Conservation (phyloP, 2,888 invertebrate genomes). For the Noctua janthe region DNA sequence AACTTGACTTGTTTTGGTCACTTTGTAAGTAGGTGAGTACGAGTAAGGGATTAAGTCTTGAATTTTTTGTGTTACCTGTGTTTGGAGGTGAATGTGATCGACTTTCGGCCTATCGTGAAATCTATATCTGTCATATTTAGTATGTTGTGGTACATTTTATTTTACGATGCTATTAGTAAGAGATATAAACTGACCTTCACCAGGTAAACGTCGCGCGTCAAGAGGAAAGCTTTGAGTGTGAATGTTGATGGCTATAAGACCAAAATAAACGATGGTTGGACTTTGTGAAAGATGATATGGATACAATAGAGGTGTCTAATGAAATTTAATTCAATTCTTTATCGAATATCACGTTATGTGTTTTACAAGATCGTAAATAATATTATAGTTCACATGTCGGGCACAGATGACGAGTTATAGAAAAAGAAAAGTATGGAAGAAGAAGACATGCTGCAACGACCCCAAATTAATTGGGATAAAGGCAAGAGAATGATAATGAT, state of each 20-base stretch:
- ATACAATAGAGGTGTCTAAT: not conserved
- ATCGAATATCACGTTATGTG: no score
- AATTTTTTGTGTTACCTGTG: slow-evolving; percentile 51
- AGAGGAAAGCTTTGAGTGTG: not conserved
- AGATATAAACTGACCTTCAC: not conserved
- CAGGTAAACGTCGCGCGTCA: not conserved
- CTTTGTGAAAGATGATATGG: not conserved
- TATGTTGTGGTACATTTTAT: not conserved
- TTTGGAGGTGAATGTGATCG: slow-evolving; percentile 8
- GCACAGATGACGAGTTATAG: not conserved
- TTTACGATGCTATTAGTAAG: not conserved
- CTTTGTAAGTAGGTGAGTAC: slow-evolving; percentile 65
- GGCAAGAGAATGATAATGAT: not conserved
- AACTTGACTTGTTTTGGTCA: slow-evolving; percentile 47
- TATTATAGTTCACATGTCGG: no score
- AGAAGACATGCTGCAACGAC: no score
- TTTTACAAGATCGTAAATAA: no score
- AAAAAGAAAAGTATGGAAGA: no score
- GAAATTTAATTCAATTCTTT: not conserved
- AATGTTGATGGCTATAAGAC: not conserved
- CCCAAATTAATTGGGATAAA: no score
- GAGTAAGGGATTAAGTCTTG: slow-evolving; percentile 58
- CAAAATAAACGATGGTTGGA: not conserved
- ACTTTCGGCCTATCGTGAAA: not conserved
- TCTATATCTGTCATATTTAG: not conserved